phyloP scores from a whole-genome alignment of 2,797 vertebrate species.

The Acrossocheilus wenchowensis region DNA sequence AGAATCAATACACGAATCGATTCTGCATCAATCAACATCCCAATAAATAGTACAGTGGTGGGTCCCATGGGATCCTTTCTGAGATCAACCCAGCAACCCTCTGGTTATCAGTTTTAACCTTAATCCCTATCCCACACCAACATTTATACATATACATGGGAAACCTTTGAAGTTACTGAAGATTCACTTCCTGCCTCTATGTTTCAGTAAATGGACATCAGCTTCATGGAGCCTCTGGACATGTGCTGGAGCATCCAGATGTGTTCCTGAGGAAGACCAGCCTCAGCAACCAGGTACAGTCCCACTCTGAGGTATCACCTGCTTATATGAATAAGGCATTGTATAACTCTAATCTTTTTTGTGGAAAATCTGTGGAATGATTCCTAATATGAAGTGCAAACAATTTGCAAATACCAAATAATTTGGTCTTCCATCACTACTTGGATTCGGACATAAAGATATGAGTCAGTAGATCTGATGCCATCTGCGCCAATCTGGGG shows the following conservation, averaged over 20 bases:
- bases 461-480: slow-evolving; percentile 54
- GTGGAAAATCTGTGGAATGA: background rate
- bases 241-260: slow-evolving; percentile 73
- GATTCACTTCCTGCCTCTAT: background rate
- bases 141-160: background rate
- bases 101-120: background rate
- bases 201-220: slow-evolving; percentile 83
- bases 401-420: slow-evolving; percentile 1
- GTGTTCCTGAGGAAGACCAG: slow-evolving; percentile 78
- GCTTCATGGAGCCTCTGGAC: slow-evolving; percentile 71
- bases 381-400: background rate
- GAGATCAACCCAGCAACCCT: background rate
- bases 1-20: no score
- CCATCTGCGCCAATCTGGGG: slow-evolving; percentile 41
- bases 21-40: background rate
- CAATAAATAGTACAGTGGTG: background rate
- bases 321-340: background rate
- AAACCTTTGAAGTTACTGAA: background rate
- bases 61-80: background rate
- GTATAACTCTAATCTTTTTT: background rate
- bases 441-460: slow-evolving; percentile 20
- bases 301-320: background rate
- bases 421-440: slow-evolving; percentile 20
- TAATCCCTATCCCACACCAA: background rate
- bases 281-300: slow-evolving; percentile 79